Base-by-base conservation (phyloP, 1,140 invertebrate species). In the Dicyema japonicum region DNA sequence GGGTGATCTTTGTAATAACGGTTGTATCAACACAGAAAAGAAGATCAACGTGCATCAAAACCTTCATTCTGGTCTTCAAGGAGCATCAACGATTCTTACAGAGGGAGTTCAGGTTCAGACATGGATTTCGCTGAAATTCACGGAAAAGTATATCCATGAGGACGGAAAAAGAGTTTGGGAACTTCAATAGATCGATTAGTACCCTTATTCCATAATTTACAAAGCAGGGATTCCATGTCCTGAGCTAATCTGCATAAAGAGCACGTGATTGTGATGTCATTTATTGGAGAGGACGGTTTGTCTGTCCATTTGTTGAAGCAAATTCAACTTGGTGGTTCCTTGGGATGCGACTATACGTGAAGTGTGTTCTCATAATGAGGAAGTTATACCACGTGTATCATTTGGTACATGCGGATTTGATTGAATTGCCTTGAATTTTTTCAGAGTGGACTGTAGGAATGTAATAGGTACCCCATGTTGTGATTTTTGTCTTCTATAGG, bases 31-130 rank as follows among this genome's bases (percentile, higher is more conserved):
- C 8, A 56, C 50, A 18, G 55, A 46, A 24, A 94, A 94, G 51
- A 82, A 94, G 54, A 82, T 82, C 0, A 92, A 94, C 57, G 82
- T 94, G 0, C 94, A 92, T 78, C 43, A 92, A 90, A 56, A 92
- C 80, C 3, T 85, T 76, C 1, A 88, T 88, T 40, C 50, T 92
- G 26, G 64, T 72, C 0, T 94, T 94, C 41, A 90, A 85, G 56
- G 76, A 90, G 49, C 59, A 82, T 33, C 78, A 92, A 40, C 78
- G 78, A 56, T 94, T 92, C 59, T 76, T 94, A 0, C 67, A 60
- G 12, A 82, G 82, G 16, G 82, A 92, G 48, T 90, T 72, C 44
- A 48, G 60, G 57, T 60, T 82, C 45, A 59, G 78, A 15, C 67
- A 71, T 50, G 78, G 78, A 3, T 88, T 88, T 41, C 76, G 72